Evolutionary conservation across 2,888 invertebrate species (phyloP), one percentile per base, ranked within the genome.

Genomic region (Hirtodrosophila duncani): DNA sequence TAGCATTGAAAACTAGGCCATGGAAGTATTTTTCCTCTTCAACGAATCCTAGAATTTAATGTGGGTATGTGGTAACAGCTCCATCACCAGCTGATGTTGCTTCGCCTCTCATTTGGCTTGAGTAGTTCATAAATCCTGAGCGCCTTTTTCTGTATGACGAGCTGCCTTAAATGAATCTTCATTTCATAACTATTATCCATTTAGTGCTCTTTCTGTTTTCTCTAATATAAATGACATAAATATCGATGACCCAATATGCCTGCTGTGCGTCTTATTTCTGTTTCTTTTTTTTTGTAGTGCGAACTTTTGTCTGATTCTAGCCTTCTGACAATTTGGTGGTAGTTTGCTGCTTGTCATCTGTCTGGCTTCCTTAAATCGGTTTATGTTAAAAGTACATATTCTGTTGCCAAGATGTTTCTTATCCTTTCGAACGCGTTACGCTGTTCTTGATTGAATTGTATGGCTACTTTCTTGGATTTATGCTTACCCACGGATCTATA

Each of bases 181-280:
- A 56, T 64, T 36, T 51, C 21, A 24, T 23, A 42, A 42, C 45
- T 44, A 17, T 67, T 63, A 29, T 65, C 53, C 21, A 70, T 61
- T 58, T 13, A 68, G 56, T 26, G 44, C 44, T 55, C 64, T 63
- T 57, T 67, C 68, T 62, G 65, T 68, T 56, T 65, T 71, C 46
- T 64, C 68, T 16, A 69, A 66, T 34, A 62, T 52, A 30, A 43
- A 43, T 46, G 52, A 52, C 30, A 38, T 27, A 33, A 38, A 52
- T 43, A 50, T 42, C 36, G 56, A 51, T 30, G 50, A 53, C 26
- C 50, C 57, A 31, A 44, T n/a, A n/a, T 39, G 39, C 37, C 33
- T 50, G 48, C 63, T 43, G 34, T 36, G 18, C 42, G 41, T 43
- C 62, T 38, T 36, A 62, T 66, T 58, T 56, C 52, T 10, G 24